phyloP scores from a whole-genome alignment of 1,140 invertebrate genomes.

The Lasioglossum albipes region DNA sequence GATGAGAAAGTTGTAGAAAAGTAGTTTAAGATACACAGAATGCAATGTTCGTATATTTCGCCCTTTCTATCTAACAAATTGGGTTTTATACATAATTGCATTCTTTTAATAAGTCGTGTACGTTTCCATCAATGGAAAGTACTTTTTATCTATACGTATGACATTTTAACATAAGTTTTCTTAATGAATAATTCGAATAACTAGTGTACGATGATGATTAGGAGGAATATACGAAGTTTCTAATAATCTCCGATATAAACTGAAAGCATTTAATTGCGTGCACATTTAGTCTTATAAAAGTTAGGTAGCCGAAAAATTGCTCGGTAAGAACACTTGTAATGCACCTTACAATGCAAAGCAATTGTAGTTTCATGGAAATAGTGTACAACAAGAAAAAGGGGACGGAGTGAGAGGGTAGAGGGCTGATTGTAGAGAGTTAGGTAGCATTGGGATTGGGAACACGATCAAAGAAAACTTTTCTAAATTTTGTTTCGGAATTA shows the following conservation, averaged over 20 bases:
- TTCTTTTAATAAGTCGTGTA: too few relatives aligned
- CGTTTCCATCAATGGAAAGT: too few relatives aligned
- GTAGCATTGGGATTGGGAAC: conserved; percentile 20
- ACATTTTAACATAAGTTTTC: too few relatives aligned
- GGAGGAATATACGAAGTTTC: neutral
- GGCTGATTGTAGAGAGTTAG: conserved; percentile 10
- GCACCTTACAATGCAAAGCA: conserved; percentile 25
- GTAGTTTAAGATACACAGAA: too few relatives aligned
- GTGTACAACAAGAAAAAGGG: neutral
- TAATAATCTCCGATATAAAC: neutral
- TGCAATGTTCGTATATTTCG: too few relatives aligned
- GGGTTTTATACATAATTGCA: too few relatives aligned
- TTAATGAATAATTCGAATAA: too few relatives aligned
- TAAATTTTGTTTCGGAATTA: conserved; percentile 57
- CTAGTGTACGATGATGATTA: too few relatives aligned
- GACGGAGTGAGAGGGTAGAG: too few relatives aligned
- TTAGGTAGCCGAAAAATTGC: conserved; percentile 30
- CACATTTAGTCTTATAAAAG: neutral
- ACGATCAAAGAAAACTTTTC: conserved; percentile 56
- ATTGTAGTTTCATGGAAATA: conserved; percentile 46
- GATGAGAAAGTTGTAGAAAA: too few relatives aligned
- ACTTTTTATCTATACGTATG: too few relatives aligned
- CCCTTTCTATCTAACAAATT: too few relatives aligned
- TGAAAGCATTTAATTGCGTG: neutral
- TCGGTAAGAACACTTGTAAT: conserved; percentile 38